Base-by-base conservation (phyloP, 2,113 vertebrate species). In the Nesoenas mayeri region DNA sequence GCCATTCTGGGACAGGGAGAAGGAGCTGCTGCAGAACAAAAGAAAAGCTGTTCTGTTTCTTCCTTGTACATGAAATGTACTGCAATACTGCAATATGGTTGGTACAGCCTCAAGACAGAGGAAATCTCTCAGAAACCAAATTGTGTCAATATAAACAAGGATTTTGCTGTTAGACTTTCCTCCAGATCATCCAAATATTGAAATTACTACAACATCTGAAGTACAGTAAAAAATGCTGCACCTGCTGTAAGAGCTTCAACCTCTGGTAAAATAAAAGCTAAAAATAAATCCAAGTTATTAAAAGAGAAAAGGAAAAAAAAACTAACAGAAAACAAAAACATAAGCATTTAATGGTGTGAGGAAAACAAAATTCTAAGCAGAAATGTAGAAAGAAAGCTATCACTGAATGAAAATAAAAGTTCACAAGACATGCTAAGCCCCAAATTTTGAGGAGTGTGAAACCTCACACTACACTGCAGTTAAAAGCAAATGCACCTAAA, bases 131-230 rank as follows among this genome's bases (percentile, higher is more conserved):
- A 81, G 42, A 65, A 48, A 65, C 1, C 14, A 57, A 87, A 32
- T 10, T 72, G 13, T 3, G 5, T 66, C 42, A 80, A 74, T 15
- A 78, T 70, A 90, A 96, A 88, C 74, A 88, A 51, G 47, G 6
- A 62, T 91, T 85, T 90, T 88, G 38, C n/a, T 86, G 7, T 74
- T 88, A 83, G 64, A 21, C 69, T 93, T 90, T 85, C 51, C 29
- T 70, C 42, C n/a, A 74, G 18, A 78, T 62, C 42, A 88, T 64
- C 48, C 53, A 88, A 96, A 79, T 81, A 90, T 86, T 94, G 90
- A 91, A 77, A 88, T 64, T 78, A 75, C n/a, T 21, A 31, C 29
- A 74, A 50, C 26, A 75, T 77, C 32, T 62, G 13, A 85, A 34
- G 28, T 38, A 50, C 26, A 85, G 10, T 25, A 86, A 77, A 40